A percentile compares a stretch with the other conserved stretches of the same genome.
These are phyloP conservation scores for Poeciliopsis infans DNA, from an alignment of 2,797 vertebrate species.

Conservation along the genomic window DNA sequence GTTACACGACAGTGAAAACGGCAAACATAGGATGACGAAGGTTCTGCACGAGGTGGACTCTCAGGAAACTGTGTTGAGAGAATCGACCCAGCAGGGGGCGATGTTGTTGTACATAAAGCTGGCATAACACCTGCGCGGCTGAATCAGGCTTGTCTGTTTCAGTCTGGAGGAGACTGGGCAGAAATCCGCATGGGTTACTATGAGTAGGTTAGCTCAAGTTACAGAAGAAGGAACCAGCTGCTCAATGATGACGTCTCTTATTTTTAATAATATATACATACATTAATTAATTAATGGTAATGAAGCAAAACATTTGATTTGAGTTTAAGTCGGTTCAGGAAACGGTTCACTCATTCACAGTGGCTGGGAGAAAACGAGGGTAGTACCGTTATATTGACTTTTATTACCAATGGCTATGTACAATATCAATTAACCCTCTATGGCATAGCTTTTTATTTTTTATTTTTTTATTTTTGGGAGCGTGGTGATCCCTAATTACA, in stretches of 20 bases:
- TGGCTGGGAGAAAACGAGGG: not conserved
- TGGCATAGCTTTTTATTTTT: too few relatives aligned
- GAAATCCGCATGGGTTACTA: constrained; percentile 45
- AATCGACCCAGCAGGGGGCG: constrained; percentile 66
- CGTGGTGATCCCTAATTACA: too few relatives aligned
- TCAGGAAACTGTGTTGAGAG: constrained; percentile 37
- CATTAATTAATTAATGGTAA: not conserved
- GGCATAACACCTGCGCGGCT: not conserved
- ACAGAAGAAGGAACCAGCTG: not conserved
- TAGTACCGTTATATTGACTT: not conserved
- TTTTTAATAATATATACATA: not conserved
- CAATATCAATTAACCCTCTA: not conserved
- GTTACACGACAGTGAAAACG: not conserved
- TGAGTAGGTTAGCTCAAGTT: constrained; percentile 27
- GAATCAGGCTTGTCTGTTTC: not conserved
- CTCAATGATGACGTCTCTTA: not conserved
- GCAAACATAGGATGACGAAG: not conserved
- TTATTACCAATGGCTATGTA: not conserved
- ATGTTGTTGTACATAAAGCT: constrained; percentile 59
- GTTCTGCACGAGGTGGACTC: not conserved
- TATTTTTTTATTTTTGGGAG: too few relatives aligned
- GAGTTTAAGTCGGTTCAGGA: not conserved
- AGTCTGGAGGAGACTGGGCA: constrained; percentile 19
- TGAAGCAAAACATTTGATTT: not conserved
- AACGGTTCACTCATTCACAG: not conserved